Evolutionary conservation across 2,888 invertebrate species (phyloP), one percentile per base, ranked within the genome.

Genomic region (Trichacis sp.): DNA sequence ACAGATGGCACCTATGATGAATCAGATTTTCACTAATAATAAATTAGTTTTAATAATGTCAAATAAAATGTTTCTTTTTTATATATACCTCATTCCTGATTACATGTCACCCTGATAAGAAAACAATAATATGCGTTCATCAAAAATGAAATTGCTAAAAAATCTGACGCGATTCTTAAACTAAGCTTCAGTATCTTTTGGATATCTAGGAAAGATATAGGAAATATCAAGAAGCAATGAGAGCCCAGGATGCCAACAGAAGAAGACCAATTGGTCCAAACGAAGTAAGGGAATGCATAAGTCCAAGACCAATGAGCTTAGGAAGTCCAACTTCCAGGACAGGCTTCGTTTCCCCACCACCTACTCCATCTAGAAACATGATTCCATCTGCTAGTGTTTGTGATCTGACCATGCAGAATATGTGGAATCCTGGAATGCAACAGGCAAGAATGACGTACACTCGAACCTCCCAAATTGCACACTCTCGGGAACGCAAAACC

Each of bases 371-470:
- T 1, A 75, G 80, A 64, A 72, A 70, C 6, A 82, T 84, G 77
- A 72, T 80, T 52, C 83, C 82, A 57, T 83, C 84, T 0, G 68
- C 81, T 1, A 84, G 84, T 63, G 84, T 84, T 1, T 82, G 82
- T 67, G 84, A 84, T 65, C 73, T 84, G 36, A 76, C 78, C 2
- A 64, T 81, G 5, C 68, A 77, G 6, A 78, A 75, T 6, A 69
- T 77, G 68, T 83, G 83, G 83, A 77, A 77, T 61, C 69, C 76
- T 1, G 78, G 78, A 38, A 87, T 90, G 85, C 88, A 89, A 72
- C 90, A 90, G 85, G 90, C 90, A 80, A 77, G 5, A 43, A 43
- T 40, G 1, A n/a, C n/a, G n/a, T n/a, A n/a, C n/a, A n/a, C n/a
- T n/a, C n/a, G n/a, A n/a, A n/a, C n/a, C n/a, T n/a, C n/a, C n/a